phyloP scores from a whole-genome alignment of 2,797 vertebrate genomes.

The Pogoniulus pusillus region DNA sequence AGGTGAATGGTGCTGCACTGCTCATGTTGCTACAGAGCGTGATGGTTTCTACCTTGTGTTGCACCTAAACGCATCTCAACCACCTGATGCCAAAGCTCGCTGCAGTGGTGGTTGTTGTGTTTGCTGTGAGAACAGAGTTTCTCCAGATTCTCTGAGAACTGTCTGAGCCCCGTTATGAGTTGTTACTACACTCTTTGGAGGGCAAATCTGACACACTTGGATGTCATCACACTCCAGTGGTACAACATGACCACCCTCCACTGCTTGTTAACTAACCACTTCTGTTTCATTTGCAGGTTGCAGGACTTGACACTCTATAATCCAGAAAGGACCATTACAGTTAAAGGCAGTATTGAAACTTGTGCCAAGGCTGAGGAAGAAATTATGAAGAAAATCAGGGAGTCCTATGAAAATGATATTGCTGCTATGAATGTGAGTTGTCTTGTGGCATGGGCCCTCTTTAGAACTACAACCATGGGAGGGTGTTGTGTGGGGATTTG shows the following conservation, averaged over 20 bases:
- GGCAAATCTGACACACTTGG: accelerated
- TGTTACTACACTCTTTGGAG: not conserved
- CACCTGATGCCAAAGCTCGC: accelerated
- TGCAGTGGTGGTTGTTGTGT: not conserved
- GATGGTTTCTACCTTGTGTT: not conserved
- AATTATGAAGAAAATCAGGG: constrained; percentile 98
- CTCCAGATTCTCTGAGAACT: not conserved
- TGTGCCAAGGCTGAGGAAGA: constrained; percentile 93
- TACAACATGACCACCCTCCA: not conserved
- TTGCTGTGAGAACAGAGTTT: not conserved
- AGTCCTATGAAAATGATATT: constrained; percentile 97
- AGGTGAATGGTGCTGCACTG: accelerated
- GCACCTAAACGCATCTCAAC: accelerated
- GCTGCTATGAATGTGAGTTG: constrained; percentile 97
- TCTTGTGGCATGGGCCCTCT: not conserved
- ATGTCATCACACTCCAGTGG: not conserved
- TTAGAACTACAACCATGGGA: not conserved
- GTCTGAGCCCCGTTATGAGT: not conserved
- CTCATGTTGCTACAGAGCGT: accelerated
- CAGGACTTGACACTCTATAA: constrained; percentile 98
- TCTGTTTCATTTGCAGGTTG: constrained; percentile 78
- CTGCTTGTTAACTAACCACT: constrained; percentile 2
- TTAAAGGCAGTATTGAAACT: constrained; percentile 90
- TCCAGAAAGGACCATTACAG: constrained; percentile 95
- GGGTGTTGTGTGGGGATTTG: not conserved